phyloP scores from a whole-genome alignment of 2,113 vertebrate species.

The Dromas ardeola region DNA sequence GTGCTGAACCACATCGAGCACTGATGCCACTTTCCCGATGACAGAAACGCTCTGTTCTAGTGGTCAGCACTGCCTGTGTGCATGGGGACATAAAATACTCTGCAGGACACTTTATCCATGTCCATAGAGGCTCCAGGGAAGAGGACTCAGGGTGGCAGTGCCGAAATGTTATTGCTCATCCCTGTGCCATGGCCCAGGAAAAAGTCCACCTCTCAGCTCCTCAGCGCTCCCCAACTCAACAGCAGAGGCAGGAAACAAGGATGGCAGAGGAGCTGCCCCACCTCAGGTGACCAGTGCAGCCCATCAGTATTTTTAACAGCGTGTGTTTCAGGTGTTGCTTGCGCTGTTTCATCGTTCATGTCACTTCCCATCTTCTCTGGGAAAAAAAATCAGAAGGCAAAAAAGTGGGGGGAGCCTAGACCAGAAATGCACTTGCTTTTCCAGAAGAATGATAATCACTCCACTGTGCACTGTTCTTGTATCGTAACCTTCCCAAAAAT shows the following conservation, averaged over 20 bases:
- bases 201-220: neutral
- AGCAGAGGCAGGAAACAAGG: neutral
- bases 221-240: accelerated
- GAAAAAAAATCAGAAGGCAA: neutral
- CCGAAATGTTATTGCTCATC: neutral
- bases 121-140: neutral
- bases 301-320: neutral
- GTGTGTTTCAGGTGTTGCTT: neutral
- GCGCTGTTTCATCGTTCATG: neutral
- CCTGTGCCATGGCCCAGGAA: neutral
- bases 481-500: neutral
- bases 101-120: neutral
- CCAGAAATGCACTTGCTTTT: neutral
- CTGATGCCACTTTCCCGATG: neutral
- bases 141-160: neutral
- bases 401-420: neutral
- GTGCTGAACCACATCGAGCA: neutral
- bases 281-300: accelerated
- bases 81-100: neutral
- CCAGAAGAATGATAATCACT: neutral
- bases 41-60: neutral
- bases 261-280: neutral
- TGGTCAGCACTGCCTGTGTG: neutral
- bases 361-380: neutral
- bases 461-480: neutral